Conservation (phyloP, 2,113 vertebrate genomes). For the Cricetomys ansorgei region DNA sequence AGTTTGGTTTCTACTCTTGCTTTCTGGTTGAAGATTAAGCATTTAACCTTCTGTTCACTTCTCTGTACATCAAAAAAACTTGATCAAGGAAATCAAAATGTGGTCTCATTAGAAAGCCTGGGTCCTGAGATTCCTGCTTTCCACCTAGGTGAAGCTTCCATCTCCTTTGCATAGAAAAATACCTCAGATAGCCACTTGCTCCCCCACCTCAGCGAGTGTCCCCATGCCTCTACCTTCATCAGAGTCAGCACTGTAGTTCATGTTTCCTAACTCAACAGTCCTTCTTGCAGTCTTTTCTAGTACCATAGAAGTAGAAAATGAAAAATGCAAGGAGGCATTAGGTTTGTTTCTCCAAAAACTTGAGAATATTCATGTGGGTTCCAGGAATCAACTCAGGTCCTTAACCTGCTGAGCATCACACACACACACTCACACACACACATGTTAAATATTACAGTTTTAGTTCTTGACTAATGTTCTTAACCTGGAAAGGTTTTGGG, state of each 20-base stretch:
- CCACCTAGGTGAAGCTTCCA: neutral
- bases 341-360: neutral
- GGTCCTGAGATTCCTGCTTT: neutral
- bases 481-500: conserved; percentile 2
- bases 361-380: neutral
- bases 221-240: neutral
- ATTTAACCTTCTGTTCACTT: conserved; percentile 50
- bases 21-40: conserved; percentile 19
- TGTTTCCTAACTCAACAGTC: neutral
- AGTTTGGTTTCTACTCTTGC: conserved; percentile 49
- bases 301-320: neutral
- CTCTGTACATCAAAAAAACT: neutral
- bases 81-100: neutral
- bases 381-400: neutral
- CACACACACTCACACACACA: neutral
- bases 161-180: neutral
- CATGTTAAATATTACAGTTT: neutral
- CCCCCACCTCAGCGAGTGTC: neutral
- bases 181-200: neutral
- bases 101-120: neutral
- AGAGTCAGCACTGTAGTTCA: neutral
- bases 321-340: neutral
- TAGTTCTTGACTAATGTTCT: conserved; percentile 39
- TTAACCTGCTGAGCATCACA: neutral
- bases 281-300: neutral